Conservation (phyloP, 2,888 invertebrate genomes). For the Pyrrhosoma nymphula region DNA sequence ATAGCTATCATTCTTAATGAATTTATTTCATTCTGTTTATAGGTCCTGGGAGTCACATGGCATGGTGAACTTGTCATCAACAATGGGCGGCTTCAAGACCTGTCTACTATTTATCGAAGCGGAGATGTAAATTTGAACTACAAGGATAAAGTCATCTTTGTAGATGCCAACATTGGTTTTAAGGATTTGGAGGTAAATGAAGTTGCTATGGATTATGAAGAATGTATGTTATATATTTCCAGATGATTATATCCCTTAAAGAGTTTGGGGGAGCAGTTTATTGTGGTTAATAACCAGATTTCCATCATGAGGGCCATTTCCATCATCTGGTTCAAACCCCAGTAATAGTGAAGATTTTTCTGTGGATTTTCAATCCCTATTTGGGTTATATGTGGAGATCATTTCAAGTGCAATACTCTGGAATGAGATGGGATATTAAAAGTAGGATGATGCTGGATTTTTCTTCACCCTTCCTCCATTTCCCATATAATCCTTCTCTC, state of each 20-base stretch:
- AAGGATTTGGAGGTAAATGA: conserved; percentile 20
- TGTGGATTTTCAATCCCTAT: too few species aligned
- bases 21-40: not conserved
- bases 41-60: conserved; percentile 58
- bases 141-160: conserved; percentile 28
- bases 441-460: too few species aligned
- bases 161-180: conserved; percentile 65
- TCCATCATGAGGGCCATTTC: too few species aligned
- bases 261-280: not conserved
- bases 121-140: conserved; percentile 61
- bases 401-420: too few species aligned
- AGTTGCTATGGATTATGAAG: too few species aligned
- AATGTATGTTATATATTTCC: not conserved
- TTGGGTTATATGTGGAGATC: too few species aligned
- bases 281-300: not conserved
- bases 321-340: too few species aligned
- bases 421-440: too few species aligned
- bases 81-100: conserved; percentile 30
- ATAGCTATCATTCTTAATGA: too few species aligned
- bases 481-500: too few species aligned
- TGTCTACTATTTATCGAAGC: conserved; percentile 52
- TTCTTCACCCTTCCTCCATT: too few species aligned
- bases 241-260: not conserved
- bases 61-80: conserved; percentile 62
- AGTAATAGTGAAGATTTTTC: too few species aligned